Evolutionary conservation across 2,888 invertebrate genomes (phyloP).

Genomic region (Nymphalis c-album): DNA sequence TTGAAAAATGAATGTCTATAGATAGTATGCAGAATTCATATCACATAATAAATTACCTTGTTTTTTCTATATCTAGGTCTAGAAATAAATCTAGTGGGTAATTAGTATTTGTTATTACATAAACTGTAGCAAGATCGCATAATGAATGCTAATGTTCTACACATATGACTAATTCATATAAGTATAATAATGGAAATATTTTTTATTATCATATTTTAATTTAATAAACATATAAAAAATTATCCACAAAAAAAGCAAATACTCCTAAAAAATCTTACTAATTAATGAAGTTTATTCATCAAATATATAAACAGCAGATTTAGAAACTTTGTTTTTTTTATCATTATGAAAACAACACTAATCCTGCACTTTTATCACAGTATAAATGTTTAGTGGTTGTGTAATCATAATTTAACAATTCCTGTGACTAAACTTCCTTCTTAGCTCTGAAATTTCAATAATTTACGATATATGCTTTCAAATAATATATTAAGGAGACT

Average conservation of each 20-base stretch:
- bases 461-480: background rate
- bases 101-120: background rate
- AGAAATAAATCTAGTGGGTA: background rate
- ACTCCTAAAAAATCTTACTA: background rate
- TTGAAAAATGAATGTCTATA: too few relatives aligned
- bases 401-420: background rate
- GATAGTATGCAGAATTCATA: too few relatives aligned
- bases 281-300: background rate
- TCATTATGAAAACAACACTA: background rate
- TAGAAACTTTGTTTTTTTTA: background rate
- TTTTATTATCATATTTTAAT: too few relatives aligned
- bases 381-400: background rate
- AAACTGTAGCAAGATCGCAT: background rate
- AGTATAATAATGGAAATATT: background rate
- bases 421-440: background rate
- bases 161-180: too few relatives aligned
- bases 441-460: too few relatives aligned
- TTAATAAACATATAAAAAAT: too few relatives aligned
- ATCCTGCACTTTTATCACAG: background rate
- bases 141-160: too few relatives aligned
- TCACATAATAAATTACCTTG: too few relatives aligned
- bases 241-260: too few relatives aligned
- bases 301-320: background rate
- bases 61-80: background rate
- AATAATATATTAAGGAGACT: background rate